A percentile compares a stretch with the other conserved stretches of the same genome.
phyloP scores from a whole-genome alignment of 1,140 invertebrate species.

The Panulirus ornatus region DNA sequence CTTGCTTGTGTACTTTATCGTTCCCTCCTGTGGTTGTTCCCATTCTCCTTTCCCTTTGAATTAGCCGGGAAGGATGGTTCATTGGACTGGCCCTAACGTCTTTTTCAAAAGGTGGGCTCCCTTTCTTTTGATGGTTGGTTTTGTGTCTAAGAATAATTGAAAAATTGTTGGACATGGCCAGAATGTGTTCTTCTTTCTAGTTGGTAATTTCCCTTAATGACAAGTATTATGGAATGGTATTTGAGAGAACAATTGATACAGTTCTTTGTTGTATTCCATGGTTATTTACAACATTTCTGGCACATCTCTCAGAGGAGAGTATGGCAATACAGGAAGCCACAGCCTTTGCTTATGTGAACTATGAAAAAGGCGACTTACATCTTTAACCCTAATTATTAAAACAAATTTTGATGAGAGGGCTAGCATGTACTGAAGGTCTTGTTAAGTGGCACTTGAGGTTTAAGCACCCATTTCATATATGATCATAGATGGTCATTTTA shows the following conservation, averaged over 20 bases:
- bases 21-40: slow-evolving; percentile 52
- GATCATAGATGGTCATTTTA: slow-evolving; percentile 23
- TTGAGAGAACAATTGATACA: background rate
- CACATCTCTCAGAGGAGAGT: background rate
- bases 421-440: background rate
- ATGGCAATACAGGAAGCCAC: background rate
- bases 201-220: background rate
- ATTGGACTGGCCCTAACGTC: slow-evolving; percentile 21
- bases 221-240: background rate
- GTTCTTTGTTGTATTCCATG: background rate
- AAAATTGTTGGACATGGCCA: slow-evolving; percentile 41
- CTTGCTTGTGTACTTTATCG: slow-evolving; percentile 61
- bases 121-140: slow-evolving; percentile 40
- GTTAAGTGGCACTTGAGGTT: slow-evolving; percentile 18
- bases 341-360: background rate
- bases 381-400: slow-evolving; percentile 38
- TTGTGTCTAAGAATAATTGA: slow-evolving; percentile 40
- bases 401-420: background rate
- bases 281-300: too few species aligned
- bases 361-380: slow-evolving; percentile 24
- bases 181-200: background rate
- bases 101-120: slow-evolving; percentile 38
- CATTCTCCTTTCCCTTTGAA: slow-evolving; percentile 51
- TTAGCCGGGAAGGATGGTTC: slow-evolving; percentile 55
- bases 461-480: slow-evolving; percentile 12